Percentiles rank a stretch among this genome's conserved stretches.
Conservation (phyloP, 2,888 invertebrate species). For the Eupithecia centaureata region DNA sequence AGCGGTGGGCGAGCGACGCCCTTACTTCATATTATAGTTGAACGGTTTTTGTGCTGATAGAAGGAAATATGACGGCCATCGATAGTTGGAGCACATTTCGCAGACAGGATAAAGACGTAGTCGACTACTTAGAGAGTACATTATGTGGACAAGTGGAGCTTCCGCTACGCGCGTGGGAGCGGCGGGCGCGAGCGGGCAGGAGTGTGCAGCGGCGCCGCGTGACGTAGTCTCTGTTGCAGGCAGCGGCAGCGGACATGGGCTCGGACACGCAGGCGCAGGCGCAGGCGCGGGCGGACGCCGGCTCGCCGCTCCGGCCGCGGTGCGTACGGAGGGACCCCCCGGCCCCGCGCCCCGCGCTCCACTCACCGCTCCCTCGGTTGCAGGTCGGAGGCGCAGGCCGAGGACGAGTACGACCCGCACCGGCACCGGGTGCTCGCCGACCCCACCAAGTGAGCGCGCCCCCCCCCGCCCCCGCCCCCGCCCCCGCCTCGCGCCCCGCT, state of each 20-base stretch:
- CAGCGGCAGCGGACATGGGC: neutral
- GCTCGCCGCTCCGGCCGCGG: neutral
- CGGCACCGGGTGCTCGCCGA: constrained; percentile 85
- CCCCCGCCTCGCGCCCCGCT: neutral
- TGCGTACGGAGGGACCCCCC: neutral
- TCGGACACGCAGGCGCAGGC: neutral
- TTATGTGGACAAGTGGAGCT: too few species aligned
- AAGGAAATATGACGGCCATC: too few species aligned
- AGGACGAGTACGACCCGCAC: constrained; percentile 87
- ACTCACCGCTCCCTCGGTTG: constrained; percentile 11
- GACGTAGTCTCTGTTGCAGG: neutral
- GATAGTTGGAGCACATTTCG: too few species aligned
- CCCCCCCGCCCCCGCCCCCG: neutral
- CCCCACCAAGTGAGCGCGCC: constrained; percentile 87
- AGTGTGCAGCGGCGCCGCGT: too few species aligned
- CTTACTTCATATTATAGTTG: too few species aligned
- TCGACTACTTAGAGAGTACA: too few species aligned
- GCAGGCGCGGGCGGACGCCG: neutral
- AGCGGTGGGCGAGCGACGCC: too few species aligned
- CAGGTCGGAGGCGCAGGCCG: constrained; percentile 42
- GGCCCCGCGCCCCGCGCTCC: neutral
- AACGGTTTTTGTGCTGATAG: too few species aligned
- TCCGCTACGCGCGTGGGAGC: too few species aligned
- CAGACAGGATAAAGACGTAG: too few species aligned
- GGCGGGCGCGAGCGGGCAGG: neutral